Base-by-base conservation (phyloP, 2,797 vertebrate genomes). In the Xiphophorus birchmanni region DNA sequence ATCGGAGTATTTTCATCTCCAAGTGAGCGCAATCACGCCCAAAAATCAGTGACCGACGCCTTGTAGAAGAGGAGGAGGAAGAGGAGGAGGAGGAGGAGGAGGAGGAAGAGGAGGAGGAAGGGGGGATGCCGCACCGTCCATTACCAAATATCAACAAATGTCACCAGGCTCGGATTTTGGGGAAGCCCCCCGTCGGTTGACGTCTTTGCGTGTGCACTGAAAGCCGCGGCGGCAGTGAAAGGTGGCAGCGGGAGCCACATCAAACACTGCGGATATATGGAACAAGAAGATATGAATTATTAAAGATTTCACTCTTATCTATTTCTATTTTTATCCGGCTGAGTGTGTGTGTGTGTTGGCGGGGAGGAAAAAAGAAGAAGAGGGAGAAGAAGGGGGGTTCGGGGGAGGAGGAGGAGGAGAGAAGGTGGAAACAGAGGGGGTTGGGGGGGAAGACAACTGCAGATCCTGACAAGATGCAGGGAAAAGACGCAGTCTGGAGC, bases 61-160 rank as follows among this genome's bases (percentile, higher is more conserved):
- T 91, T 82, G 84, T 86, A 73, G 89, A 82, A 85, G 86, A 91
- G 86, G 86, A 90, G 88, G 81, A 10, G 76, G 86, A 54, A 77
- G 80, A 80, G 69, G 80, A 76, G 75, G 78, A 52, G 79, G 88
- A 90, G 84, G 77, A 45, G 85, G 86, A 90, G 86, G 85, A 89
- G 87, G 80, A 11, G 76, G 86, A 47, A 77, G 80, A 75, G 75
- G 78, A 54, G 80, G 84, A 75, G 86, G 42, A 74, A 79, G 87
- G 75, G 84, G 92, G 91, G 91, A 89, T 94, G 91, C 93, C 91
- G 93, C 93, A 94, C 93, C 90, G 93, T 94, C 86, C 93, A 94
- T 93, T 89, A 92, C 86, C 89, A 91, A 94, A 94, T 92, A 95
- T 95, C 94, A 94, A 95, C 95, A 95, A 92, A 95, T 95, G 93